Evolutionary conservation across 2,797 vertebrate genomes (phyloP), one percentile per base, ranked within the genome.

Genomic region (Coregonus suidteri): DNA sequence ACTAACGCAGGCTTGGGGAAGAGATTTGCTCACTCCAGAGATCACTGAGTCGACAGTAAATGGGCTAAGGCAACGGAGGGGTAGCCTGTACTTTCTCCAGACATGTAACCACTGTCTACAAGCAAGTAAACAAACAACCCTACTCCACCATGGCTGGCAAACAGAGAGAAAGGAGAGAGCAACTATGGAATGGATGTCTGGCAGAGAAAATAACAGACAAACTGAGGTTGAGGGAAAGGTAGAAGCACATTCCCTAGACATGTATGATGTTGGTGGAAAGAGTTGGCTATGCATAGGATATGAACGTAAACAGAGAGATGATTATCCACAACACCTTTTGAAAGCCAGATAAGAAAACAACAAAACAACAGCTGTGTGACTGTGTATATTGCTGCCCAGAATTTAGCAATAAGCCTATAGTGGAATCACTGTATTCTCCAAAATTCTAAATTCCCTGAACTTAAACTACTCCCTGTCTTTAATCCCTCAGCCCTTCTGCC

Each of bases 51-150:
- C 5, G 6, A 70, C 69, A 76, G 56, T 77, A 68, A 83, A 84
- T 74, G 79, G 53, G 69, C 64, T 59, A 70, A 86, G 79, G 69
- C 73, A 76, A 77, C 56, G 59, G 73, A 68, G 54, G 77, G 84
- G 79, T 71, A 76, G 41, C 64, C 71, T 75, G 80, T 82, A 81
- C 59, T 54, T 68, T 77, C 80, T 86, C 77, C 80, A 85, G 77
- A 83, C 71, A 81, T 25, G 76, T 75, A 85, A 77, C 67, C 74
- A 68, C 67, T 2, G 69, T 73, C 76, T 78, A 80, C 66, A 71
- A 71, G 20, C 34, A 79, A 77, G 83, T 79, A 81, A 82, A 81
- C 68, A 79, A 86, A 87, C 81, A 79, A 71, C 54, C 16, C 52
- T 54, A 84, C 71, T 76, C 30, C 83, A 74, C 72, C 66, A 41